These are phyloP conservation scores for Macrotrachela quadricornifera DNA, from an alignment of 1,140 invertebrate genomes.

Conservation along the genomic window DNA sequence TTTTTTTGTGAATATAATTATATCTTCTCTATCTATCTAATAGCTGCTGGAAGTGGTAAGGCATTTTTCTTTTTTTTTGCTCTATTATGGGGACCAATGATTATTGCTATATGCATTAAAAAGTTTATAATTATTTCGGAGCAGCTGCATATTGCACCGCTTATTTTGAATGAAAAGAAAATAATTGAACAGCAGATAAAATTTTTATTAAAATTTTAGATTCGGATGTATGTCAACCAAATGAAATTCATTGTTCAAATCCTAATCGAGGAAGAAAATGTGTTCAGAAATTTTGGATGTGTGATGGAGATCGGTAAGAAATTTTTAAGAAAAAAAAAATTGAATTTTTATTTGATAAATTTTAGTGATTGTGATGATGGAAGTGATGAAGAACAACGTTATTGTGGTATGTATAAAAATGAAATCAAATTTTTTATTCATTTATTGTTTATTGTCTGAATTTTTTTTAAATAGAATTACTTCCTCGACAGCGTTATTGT, in stretches of 20 bases:
- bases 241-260: constrained; percentile 1
- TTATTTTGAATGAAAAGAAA: too few relatives aligned
- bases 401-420: neutral
- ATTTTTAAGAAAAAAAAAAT: too few relatives aligned
- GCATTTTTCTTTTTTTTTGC: neutral
- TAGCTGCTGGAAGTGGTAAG: neutral
- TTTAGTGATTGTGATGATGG: constrained; percentile 66
- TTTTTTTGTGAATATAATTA: neutral
- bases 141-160: too few relatives aligned
- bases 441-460: constrained; percentile 9
- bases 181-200: too few relatives aligned
- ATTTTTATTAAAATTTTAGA: neutral
- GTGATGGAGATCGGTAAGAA: constrained; percentile 46
- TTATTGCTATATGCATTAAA: too few relatives aligned
- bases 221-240: neutral
- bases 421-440: neutral
- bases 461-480: constrained; percentile 2
- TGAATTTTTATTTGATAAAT: too few relatives aligned
- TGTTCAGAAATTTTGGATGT: constrained; percentile 70
- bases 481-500: constrained; percentile 32
- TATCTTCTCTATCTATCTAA: neutral
- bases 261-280: constrained; percentile 32
- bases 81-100: too few relatives aligned
- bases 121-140: too few relatives aligned
- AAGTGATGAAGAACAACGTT: constrained; percentile 32